Conservation (phyloP, 2,113 vertebrate species). For the Microcebus murinus region DNA sequence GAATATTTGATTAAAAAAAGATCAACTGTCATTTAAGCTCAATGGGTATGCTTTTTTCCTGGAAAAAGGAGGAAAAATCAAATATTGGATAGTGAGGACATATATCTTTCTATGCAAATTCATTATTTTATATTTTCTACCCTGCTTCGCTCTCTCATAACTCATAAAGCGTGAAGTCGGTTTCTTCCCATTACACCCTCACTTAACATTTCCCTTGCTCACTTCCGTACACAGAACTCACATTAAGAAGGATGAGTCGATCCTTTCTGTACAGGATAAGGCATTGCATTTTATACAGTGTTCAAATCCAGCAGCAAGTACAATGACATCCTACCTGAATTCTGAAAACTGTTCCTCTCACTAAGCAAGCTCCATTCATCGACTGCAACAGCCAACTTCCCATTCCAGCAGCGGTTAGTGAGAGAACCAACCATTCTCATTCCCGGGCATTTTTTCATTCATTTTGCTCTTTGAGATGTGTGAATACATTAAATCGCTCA, state of each 20-base stretch:
- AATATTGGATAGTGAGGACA: neutral
- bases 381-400: neutral
- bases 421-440: slow-evolving; percentile 4
- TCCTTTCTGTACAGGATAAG: neutral
- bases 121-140: neutral
- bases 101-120: neutral
- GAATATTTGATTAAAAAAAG: neutral
- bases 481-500: slow-evolving; percentile 54
- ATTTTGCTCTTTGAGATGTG: slow-evolving; percentile 34
- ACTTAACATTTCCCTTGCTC: neutral
- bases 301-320: neutral
- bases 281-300: neutral
- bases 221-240: neutral
- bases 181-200: neutral
- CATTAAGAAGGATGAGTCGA: neutral
- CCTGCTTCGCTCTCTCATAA: neutral
- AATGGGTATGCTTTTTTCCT: neutral
- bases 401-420: neutral
- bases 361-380: slow-evolving; percentile 3
- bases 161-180: neutral
- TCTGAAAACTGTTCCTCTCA: neutral
- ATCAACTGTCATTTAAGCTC: neutral
- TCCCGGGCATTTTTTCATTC: neutral
- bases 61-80: neutral
- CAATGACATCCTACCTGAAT: neutral